Percentiles rank a stretch among this genome's conserved stretches.
These are phyloP conservation scores for Drosophila kohkoa DNA, from an alignment of 1,140 invertebrate genomes.

Conservation along the genomic window DNA sequence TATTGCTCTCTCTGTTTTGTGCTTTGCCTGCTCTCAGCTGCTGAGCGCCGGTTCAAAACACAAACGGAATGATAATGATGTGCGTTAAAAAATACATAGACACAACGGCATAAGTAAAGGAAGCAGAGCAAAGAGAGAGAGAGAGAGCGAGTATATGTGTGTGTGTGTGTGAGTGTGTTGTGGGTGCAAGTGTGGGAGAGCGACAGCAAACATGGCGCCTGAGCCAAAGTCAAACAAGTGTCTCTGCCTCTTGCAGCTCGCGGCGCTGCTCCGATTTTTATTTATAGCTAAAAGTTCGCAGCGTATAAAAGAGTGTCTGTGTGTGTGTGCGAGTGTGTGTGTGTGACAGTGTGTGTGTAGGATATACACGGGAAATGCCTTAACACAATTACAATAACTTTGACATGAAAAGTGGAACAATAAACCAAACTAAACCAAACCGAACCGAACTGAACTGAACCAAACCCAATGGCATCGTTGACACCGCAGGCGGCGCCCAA, in stretches of 20 bases:
- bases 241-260: constrained; percentile 19
- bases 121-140: neutral
- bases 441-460: constrained; percentile 50
- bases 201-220: constrained; percentile 51
- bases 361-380: constrained; percentile 81
- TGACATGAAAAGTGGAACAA: constrained; percentile 83
- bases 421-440: constrained; percentile 74
- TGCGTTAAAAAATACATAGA: constrained; percentile 73
- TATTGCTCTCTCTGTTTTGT: constrained; percentile 21
- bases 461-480: constrained; percentile 53
- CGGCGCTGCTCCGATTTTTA: constrained; percentile 58
- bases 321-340: constrained; percentile 27
- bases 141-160: constrained; percentile 9
- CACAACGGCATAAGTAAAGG: constrained; percentile 42
- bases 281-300: constrained; percentile 58
- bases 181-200: constrained; percentile 14
- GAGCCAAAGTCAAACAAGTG: constrained; percentile 76
- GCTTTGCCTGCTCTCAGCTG: constrained; percentile 47
- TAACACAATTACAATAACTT: constrained; percentile 83
- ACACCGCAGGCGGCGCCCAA: constrained; percentile 66
- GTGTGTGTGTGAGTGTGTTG: constrained; percentile 10
- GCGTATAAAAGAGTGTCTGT: neutral
- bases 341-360: constrained; percentile 48
- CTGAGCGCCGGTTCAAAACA: constrained; percentile 78
- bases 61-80: constrained; percentile 83